These are phyloP conservation scores for Lacerta bilineata DNA, from an alignment of 2,797 vertebrate genomes.

Conservation along the genomic window DNA sequence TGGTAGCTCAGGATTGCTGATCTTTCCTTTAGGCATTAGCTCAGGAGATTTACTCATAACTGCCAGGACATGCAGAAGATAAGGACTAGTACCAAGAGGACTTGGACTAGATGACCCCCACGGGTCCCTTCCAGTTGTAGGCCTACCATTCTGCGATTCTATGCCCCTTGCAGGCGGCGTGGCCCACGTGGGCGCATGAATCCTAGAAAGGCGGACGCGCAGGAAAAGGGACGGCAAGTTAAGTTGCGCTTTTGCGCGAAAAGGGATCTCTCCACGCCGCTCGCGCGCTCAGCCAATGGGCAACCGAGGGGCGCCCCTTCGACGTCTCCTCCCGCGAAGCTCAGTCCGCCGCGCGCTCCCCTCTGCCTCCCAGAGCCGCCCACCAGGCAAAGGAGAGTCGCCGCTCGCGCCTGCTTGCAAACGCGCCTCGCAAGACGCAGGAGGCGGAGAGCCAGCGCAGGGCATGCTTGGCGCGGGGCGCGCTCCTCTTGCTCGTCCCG, in stretches of 20 bases:
- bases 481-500: neutral
- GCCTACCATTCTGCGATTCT: too few species aligned
- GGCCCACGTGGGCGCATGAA: neutral
- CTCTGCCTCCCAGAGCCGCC: slow-evolving; percentile 25
- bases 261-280: neutral
- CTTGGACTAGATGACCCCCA: too few species aligned
- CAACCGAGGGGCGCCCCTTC: neutral
- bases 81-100: too few species aligned
- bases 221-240: neutral
- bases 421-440: slow-evolving; percentile 42
- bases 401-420: slow-evolving; percentile 33
- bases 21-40: too few species aligned
- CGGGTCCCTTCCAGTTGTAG: too few species aligned
- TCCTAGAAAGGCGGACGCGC: neutral
- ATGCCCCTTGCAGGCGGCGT: neutral
- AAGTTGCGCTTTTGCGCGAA: neutral
- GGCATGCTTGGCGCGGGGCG: neutral
- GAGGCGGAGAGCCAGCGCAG: slow-evolving; percentile 1
- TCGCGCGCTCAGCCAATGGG: neutral
- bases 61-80: too few species aligned
- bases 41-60: too few species aligned
- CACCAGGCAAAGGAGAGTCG: slow-evolving; percentile 5
- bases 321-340: neutral
- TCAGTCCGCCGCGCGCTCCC: too few species aligned
- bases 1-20: too few species aligned